Evolutionary conservation across 1,140 invertebrate species (phyloP).

Genomic region (Brachionus rotundiformis): DNA sequence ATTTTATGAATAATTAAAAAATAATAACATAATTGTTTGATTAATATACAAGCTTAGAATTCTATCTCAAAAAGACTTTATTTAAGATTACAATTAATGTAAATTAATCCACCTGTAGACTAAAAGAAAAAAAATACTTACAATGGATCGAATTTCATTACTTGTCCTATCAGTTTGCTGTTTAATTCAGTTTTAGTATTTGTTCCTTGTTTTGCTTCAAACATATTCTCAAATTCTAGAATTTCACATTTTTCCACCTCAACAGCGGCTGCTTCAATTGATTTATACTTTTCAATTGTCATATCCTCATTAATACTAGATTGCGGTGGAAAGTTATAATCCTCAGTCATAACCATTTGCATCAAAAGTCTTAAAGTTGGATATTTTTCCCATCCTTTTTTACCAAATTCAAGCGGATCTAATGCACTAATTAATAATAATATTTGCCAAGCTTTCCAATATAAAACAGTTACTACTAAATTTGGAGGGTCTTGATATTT

Average conservation of each 20-base stretch:
- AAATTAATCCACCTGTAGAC: no score
- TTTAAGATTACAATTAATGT: no score
- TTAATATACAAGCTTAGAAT: no score
- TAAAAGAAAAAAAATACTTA: no score
- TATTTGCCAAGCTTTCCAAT: conserved; percentile 92
- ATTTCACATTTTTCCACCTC: conserved; percentile 77
- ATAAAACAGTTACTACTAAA: conserved; percentile 83
- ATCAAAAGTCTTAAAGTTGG: conserved; percentile 87
- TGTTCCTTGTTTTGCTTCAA: conserved; percentile 82
- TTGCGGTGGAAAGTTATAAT: conserved; percentile 76
- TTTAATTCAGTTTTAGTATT: conserved; percentile 85
- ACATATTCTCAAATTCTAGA: conserved; percentile 85
- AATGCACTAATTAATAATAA: conserved; percentile 84
- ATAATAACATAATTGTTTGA: no score
- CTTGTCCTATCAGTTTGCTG: conserved; percentile 78
- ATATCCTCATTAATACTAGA: conserved; percentile 69
- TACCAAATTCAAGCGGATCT: conserved; percentile 84
- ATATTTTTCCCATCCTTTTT: conserved; percentile 82
- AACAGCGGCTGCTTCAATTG: conserved; percentile 69
- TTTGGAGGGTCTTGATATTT: conserved; percentile 76
- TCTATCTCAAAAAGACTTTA: no score
- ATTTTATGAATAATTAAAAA: no score
- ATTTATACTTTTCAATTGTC: conserved; percentile 68
- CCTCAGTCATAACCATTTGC: conserved; percentile 95
- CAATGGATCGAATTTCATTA: conserved; percentile 79